Evolutionary conservation across 2,113 vertebrate species (phyloP), one percentile per base, ranked within the genome.

Genomic region (Corvus hawaiiensis): DNA sequence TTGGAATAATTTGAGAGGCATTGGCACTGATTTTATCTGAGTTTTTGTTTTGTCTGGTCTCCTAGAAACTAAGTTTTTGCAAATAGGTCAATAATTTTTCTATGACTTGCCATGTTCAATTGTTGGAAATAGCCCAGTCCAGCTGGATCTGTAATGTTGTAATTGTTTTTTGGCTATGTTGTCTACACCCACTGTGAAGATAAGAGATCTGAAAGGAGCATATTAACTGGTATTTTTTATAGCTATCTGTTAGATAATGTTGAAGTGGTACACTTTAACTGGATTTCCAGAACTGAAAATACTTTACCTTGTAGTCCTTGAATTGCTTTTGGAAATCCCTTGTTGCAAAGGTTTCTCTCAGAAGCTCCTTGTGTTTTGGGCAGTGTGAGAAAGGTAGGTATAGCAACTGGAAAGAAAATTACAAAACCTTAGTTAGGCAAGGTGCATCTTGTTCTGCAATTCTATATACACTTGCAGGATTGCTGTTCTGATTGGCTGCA

Each of bases 331-430:
- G 91, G 68, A 95, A 97, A 67, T 91, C 64, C 37, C 48, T 58
- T 43, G 95, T 95, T 76, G 56, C 37, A 73, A 92, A 90, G 6
- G 97, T 97, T 95, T 97, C 89, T 52, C 55, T 93, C 74, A 95
- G 61, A 83, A 98, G 95, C 33, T 95, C 8, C 1, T 79, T 80
- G 76, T 97, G 94, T 69, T 86, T 96, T 73, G 97, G 93, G 44
- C 97, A 98, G 44, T 93, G 76, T 80, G 88, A 91, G 81, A 93
- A 94, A 58, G 97, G 97, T 56, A 97, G 89, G 22, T 87, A 68
- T 13, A 98, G 75, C 95, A 97, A 74, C 97, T 98, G 93, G 72
- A 96, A 96, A 56, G 69, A 94, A 93, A 95, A 77, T 83, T 86
- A 73, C 78, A 89, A 86, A 74, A 94, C 11, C 7, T 33, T 69